These are phyloP conservation scores for Caradrina kadenii DNA, from an alignment of 2,888 invertebrate species.

Conservation along the genomic window DNA sequence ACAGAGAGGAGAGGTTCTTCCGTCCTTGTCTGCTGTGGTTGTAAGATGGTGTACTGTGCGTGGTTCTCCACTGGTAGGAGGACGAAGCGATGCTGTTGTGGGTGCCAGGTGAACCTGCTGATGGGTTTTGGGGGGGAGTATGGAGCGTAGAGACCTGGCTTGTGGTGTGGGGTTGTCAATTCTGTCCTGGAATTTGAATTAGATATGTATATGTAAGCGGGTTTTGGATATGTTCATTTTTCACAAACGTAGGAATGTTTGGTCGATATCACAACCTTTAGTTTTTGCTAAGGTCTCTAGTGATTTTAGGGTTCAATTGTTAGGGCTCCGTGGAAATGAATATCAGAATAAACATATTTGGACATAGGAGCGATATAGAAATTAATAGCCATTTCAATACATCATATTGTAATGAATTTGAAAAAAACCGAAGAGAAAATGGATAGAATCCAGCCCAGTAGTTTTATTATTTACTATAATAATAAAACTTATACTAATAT, in stretches of 20 bases:
- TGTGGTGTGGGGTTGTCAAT: conserved; percentile 84
- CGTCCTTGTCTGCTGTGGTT: conserved; percentile 76
- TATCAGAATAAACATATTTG: neutral
- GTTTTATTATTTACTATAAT: no score
- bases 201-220: neutral
- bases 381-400: neutral
- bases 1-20: conserved; percentile 80
- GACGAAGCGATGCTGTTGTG: conserved; percentile 75
- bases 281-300: no score
- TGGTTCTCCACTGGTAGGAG: conserved; percentile 81
- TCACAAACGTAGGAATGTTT: neutral
- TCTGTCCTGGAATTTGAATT: conserved; percentile 75
- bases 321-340: no score
- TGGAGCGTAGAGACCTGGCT: conserved; percentile 90
- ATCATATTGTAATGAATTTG: no score
- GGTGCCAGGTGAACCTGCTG: conserved; percentile 72
- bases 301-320: no score
- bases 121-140: conserved; percentile 82
- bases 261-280: neutral
- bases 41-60: conserved; percentile 82
- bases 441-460: neutral
- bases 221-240: neutral
- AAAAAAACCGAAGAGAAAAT: neutral
- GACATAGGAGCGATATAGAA: neutral
- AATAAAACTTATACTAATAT: neutral